These are phyloP conservation scores for Dryobotodes eremita DNA, from an alignment of 2,888 invertebrate species.

Conservation along the genomic window DNA sequence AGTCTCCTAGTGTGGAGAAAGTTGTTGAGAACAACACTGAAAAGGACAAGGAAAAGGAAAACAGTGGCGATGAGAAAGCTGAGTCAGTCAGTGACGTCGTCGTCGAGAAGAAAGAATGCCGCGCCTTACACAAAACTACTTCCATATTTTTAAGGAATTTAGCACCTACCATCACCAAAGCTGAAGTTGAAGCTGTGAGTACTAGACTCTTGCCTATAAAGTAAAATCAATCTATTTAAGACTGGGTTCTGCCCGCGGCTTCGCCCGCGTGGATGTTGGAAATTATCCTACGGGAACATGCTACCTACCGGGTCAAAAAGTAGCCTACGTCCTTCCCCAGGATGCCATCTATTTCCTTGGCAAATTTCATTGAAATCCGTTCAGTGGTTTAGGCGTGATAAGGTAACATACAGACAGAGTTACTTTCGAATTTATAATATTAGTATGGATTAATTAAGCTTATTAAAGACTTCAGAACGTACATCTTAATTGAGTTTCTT, in stretches of 20 bases:
- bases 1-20: constrained; percentile 82
- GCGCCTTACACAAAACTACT: constrained; percentile 97
- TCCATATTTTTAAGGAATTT: constrained; percentile 99
- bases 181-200: constrained; percentile 98
- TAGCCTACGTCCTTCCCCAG: no score
- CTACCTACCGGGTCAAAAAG: no score
- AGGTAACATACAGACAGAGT: no score
- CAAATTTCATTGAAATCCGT: no score
- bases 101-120: constrained; percentile 89
- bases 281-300: no score
- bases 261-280: no score
- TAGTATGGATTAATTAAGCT: background rate
- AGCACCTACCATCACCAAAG: constrained; percentile 98
- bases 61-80: constrained; percentile 86
- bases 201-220: constrained; percentile 82
- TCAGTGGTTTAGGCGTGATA: no score
- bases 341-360: no score
- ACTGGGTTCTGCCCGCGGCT: no score
- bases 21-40: constrained; percentile 70
- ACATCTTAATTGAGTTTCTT: background rate
- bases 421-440: no score
- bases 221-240: background rate
- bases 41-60: constrained; percentile 80
- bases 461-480: background rate
- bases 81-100: constrained; percentile 88